Conservation (phyloP, 2,113 vertebrate species). For the Lophura nycthemera region DNA sequence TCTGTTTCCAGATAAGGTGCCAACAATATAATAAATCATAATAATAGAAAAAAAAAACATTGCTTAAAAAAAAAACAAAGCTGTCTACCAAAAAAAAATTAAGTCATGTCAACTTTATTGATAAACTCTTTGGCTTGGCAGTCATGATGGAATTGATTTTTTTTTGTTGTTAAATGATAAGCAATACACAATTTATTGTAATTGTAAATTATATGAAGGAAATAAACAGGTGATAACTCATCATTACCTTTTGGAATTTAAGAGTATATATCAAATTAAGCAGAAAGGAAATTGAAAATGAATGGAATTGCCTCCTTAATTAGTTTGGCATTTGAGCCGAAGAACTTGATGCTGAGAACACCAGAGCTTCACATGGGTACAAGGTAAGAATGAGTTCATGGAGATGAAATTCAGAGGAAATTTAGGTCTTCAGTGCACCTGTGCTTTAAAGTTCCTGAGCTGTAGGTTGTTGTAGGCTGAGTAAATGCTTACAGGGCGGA, state of each 20-base stretch:
- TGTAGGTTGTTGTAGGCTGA: not conserved
- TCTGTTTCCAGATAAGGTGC: not conserved
- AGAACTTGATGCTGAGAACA: not conserved
- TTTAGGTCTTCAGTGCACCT: not conserved
- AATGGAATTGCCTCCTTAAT: not conserved
- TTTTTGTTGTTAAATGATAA: not conserved
- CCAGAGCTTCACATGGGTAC: not conserved
- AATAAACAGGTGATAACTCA: not conserved
- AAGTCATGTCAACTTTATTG: not conserved
- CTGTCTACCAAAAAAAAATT: not conserved
- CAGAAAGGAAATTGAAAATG: fast-evolving
- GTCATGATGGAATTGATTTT: not conserved
- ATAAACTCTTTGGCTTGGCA: not conserved
- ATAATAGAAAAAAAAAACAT: not conserved
- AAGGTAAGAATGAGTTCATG: not conserved
- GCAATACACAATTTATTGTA: not conserved
- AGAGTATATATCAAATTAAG: not conserved
- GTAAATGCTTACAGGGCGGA: not conserved
- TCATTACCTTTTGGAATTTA: not conserved
- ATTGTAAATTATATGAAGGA: not conserved
- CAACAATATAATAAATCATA: not conserved
- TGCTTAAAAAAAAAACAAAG: not conserved
- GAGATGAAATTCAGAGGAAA: not conserved
- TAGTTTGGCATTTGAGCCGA: not conserved
- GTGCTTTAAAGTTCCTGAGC: not conserved